Conservation (phyloP, 2,888 invertebrate genomes). For the Colostygia pectinataria region DNA sequence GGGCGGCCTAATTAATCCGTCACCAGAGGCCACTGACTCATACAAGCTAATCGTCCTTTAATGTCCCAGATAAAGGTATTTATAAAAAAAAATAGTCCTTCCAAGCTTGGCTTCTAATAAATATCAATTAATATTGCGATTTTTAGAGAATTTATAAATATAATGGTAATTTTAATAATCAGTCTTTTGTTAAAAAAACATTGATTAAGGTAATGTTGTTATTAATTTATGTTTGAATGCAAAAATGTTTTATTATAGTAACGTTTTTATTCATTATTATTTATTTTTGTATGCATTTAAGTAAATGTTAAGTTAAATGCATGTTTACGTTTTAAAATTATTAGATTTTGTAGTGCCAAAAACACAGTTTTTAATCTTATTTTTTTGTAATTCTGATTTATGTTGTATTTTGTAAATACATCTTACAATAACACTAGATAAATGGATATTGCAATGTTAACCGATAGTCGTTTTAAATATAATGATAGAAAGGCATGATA, state of each 20-base stretch:
- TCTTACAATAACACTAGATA: not conserved
- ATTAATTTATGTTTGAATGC: slow-evolving; percentile 1
- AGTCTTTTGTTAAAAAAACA: not conserved
- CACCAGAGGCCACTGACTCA: too few relatives aligned
- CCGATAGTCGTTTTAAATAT: too few relatives aligned
- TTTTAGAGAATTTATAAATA: not conserved
- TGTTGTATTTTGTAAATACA: slow-evolving; percentile 1
- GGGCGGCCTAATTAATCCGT: too few relatives aligned
- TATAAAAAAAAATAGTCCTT: slow-evolving; percentile 24
- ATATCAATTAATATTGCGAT: slow-evolving; percentile 6
- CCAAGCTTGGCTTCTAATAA: slow-evolving; percentile 35
- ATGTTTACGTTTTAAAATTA: slow-evolving; percentile 17
- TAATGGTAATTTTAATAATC: not conserved
- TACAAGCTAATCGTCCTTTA: not conserved
- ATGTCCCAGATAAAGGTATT: not conserved
- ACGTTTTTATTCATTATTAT: not conserved
- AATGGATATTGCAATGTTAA: too few relatives aligned
- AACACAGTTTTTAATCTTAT: slow-evolving; percentile 39
- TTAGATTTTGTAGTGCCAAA: slow-evolving; percentile 62
- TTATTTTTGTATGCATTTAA: slow-evolving; percentile 6
- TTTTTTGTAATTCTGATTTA: too few relatives aligned
- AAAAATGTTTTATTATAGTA: slow-evolving; percentile 1
- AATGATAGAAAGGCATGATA: not conserved
- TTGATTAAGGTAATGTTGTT: slow-evolving; percentile 1
- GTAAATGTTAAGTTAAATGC: slow-evolving; percentile 1